Percentiles rank a stretch among this genome's conserved stretches.
Evolutionary conservation across 2,797 vertebrate species (phyloP).

Genomic region (Phalanger gymnotis): DNA sequence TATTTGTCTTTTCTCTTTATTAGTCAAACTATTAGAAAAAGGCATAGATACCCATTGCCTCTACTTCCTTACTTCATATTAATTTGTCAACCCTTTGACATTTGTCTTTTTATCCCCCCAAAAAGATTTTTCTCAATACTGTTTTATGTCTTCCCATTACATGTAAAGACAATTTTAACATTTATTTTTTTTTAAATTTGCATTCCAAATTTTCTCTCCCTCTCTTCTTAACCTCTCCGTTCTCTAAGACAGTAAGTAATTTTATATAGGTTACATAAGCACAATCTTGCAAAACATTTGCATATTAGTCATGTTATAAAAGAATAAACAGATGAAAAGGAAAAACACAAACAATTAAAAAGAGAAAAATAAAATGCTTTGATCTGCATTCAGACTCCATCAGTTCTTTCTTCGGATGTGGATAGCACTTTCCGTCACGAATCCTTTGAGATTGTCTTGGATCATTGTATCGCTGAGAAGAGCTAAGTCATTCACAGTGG

Average conservation of each 20-base stretch:
- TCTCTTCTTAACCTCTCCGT: rapidly evolving
- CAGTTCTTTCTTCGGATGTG: background rate
- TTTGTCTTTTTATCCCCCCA: background rate
- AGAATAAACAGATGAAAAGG: background rate
- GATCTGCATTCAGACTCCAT: background rate
- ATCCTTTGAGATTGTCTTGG: too few relatives aligned
- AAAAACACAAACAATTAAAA: background rate
- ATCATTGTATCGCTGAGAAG: too few relatives aligned
- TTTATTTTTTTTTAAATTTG: background rate
- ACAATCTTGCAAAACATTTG: background rate
- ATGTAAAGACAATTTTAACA: background rate
- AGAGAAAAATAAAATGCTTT: background rate
- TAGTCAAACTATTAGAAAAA: background rate
- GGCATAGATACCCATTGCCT: background rate
- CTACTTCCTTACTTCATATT: background rate
- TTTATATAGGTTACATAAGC: background rate
- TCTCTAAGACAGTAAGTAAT: background rate
- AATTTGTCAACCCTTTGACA: background rate
- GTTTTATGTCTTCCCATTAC: background rate
- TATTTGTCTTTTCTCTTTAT: background rate
- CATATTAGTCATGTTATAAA: background rate
- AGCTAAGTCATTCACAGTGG: too few relatives aligned
- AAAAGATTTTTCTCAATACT: background rate
- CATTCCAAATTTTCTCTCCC: background rate
- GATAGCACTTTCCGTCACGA: too few relatives aligned